Base-by-base conservation (phyloP, 2,797 vertebrate genomes). In the Hafferia zeledoni region DNA sequence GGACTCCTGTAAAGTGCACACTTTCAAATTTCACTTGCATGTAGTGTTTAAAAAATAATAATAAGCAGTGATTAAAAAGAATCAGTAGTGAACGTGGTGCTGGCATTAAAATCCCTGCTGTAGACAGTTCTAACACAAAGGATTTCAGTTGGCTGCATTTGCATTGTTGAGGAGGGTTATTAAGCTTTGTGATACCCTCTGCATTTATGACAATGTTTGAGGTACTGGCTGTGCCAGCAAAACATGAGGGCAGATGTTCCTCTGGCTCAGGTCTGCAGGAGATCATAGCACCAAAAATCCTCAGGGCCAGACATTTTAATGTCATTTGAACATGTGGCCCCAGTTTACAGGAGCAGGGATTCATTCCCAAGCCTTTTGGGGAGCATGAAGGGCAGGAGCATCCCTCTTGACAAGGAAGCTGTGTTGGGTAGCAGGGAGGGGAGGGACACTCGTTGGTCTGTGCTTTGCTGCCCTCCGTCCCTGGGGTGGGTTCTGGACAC, bases 391-490 rank as follows among this genome's bases (percentile, higher is more conserved):
- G 31, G 37, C 33, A 61, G 12, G 20, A 19, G 15, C 43, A 11
- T 13, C 57, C 56, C 33, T 57, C 19, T 17, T 49, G 46, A 16
- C 7, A 10, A 17, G 22, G 50, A 10, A 52, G 3, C 7, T 9
- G 3, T 15, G 15, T 9, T 22, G 6, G 33, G 23, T 27, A 27
- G 6, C 37, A 17, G 41, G 69, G 27, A 56, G 47, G 50, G 25
- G 63, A 31, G 31, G n/a, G 39, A 52, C 67, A 15, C 28, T 71
- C 0, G 0, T 0, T 27, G 56, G n/a, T 33, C 35, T 68, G 37
- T 39, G 43, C 49, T 83, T 74, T 75, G 24, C 55, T 89, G 43
- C 37, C 60, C 37, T 6, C 4, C 22, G 75, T 20, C 65, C 33
- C 68, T 72, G 37, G 27, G n/a, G 2, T 35, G 37, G 10, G n/a